These are phyloP conservation scores for Carterocephalus palaemon DNA, from an alignment of 2,888 invertebrate genomes.

Conservation along the genomic window DNA sequence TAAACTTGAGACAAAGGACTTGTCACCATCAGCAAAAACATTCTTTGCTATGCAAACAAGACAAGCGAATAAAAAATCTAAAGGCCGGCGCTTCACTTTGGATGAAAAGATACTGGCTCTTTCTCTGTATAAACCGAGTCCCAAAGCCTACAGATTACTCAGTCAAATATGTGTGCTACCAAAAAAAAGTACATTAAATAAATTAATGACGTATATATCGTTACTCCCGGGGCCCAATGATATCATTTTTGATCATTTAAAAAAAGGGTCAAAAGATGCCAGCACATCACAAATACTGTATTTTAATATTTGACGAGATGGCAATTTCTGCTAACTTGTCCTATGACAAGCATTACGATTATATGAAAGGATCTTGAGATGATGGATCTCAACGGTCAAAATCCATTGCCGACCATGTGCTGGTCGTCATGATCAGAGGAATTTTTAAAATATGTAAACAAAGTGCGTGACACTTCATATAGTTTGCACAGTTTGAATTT, in stretches of 20 bases:
- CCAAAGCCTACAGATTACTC: slow-evolving; percentile 15
- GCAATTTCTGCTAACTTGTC: slow-evolving; percentile 14
- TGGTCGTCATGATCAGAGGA: slow-evolving; percentile 24
- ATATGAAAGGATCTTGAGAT: slow-evolving; percentile 15
- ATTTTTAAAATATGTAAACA: slow-evolving; percentile 24
- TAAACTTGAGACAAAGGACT: slow-evolving; percentile 2
- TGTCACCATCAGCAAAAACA: slow-evolving; percentile 6
- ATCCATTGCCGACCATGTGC: slow-evolving; percentile 15
- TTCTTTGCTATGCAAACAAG: slow-evolving; percentile 6
- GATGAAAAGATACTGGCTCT: slow-evolving; percentile 18
- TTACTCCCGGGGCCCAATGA: not conserved
- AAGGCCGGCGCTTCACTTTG: slow-evolving; percentile 3
- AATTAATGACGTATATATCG: not conserved
- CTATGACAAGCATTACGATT: slow-evolving; percentile 16
- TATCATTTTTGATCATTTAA: not conserved
- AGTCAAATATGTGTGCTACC: slow-evolving; percentile 16
- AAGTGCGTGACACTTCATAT: too few relatives aligned
- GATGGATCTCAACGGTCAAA: not conserved
- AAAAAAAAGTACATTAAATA: slow-evolving; percentile 4
- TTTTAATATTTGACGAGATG: slow-evolving; percentile 20
- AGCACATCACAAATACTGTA: too few relatives aligned
- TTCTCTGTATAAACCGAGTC: slow-evolving; percentile 19
- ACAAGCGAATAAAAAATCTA: slow-evolving; percentile 5
- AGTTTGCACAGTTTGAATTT: too few relatives aligned
- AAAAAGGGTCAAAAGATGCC: too few relatives aligned